These are phyloP conservation scores for Drosophila parthenogenetica DNA, from an alignment of 2,888 invertebrate genomes.

Conservation along the genomic window DNA sequence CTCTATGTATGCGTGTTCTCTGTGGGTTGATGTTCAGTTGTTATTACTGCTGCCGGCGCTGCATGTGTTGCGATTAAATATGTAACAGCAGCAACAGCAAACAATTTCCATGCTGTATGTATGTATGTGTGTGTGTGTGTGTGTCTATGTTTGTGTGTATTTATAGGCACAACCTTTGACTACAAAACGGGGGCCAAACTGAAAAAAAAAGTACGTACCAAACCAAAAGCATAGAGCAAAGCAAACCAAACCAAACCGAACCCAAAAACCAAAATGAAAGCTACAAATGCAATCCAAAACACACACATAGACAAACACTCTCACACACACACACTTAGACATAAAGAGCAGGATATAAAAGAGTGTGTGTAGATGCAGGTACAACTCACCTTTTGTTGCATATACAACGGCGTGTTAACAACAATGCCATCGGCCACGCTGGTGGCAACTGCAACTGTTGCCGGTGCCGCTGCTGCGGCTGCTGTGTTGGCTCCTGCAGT, in stretches of 20 bases:
- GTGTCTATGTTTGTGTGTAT: slow-evolving; percentile 33
- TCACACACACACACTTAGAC: slow-evolving; percentile 13
- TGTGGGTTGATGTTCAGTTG: slow-evolving; percentile 16
- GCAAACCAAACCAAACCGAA: slow-evolving; percentile 46
- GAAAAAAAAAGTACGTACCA: slow-evolving; percentile 35
- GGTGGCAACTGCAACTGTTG: slow-evolving; percentile 69
- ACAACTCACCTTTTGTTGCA: slow-evolving; percentile 84
- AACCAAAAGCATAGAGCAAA: slow-evolving; percentile 18
- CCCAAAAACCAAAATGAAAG: slow-evolving; percentile 55
- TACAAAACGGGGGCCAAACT: slow-evolving; percentile 31
- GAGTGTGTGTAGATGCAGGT: slow-evolving; percentile 11
- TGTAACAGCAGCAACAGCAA: slow-evolving; percentile 59
- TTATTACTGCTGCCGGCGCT: slow-evolving; percentile 36
- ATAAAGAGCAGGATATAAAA: slow-evolving; percentile 12
- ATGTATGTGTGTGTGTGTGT: slow-evolving; percentile 23
- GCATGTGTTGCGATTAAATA: slow-evolving; percentile 57
- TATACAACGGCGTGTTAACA: slow-evolving; percentile 79
- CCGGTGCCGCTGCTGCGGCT: slow-evolving; percentile 53
- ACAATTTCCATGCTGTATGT: slow-evolving; percentile 23
- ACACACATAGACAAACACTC: slow-evolving; percentile 25
- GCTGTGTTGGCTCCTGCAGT: slow-evolving; percentile 53
- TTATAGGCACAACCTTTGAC: slow-evolving; percentile 47
- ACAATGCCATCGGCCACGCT: slow-evolving; percentile 66
- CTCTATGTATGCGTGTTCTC: neutral
- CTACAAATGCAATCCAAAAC: slow-evolving; percentile 68